Base-by-base conservation (phyloP, 2,888 invertebrate genomes). In the Pollenia angustigena region DNA sequence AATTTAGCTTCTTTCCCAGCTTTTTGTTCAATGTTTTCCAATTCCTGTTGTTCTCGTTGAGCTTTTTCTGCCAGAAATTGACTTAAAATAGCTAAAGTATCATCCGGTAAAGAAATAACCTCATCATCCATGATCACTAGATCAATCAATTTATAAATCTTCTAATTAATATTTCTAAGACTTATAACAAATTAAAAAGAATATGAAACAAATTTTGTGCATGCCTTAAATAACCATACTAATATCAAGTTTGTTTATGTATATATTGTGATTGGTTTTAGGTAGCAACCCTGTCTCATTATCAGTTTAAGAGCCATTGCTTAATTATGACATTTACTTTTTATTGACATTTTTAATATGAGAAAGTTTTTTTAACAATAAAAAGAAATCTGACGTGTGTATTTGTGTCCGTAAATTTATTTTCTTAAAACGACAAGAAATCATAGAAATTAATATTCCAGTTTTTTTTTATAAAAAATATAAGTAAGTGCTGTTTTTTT, bases 21-120 rank as follows among this genome's bases (percentile, higher is more conserved):
- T 87, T 91, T 90, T 16, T 83, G 88, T 8, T 88, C 62, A 42
- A 91, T 88, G 0, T 88, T 88, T 83, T 94, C 94, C 7, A 93
- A 90, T 54, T 95, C 93, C 88, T 95, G 94, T 85, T 94, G 94
- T 89, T 96, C 95, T 60, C 95, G 93, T 89, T 95, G 95, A 64
- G 95, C 94, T 91, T 96, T 96, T 91, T 97, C 97, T 1, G 88
- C 88, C 60, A 97, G 95, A 94, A 97, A 97, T 92, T 97, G 96
- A 89, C 96, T 95, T 0, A 98, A 94, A 1, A 96, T 97, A 75
- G 95, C 94, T 87, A 97, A 94, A 0, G 97, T 96, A 90, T 96
- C 95, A 0, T 95, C 94, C 4, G 97, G 96, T 69, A 97, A 94
- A 64, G 94, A 92, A 0, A 96, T 95, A 0, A 94, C 93, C 88